phyloP scores from a whole-genome alignment of 1,140 invertebrate genomes.

The Zelostemma sp. region DNA sequence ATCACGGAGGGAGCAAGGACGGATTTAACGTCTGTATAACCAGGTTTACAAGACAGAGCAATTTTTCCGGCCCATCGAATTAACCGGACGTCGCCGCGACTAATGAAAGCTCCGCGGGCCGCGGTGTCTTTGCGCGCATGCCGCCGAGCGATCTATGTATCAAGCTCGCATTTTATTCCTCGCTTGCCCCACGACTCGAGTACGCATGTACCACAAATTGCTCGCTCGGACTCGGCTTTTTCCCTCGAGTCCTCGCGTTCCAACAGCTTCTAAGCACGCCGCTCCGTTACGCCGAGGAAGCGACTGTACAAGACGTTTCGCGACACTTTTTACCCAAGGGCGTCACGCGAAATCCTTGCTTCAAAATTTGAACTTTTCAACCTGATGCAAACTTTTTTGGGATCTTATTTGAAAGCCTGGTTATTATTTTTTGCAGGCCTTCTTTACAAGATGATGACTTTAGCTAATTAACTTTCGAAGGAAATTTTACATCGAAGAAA shows the following conservation, averaged over 20 bases:
- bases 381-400: too few relatives aligned
- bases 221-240: constrained; percentile 43
- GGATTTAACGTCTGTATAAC: too few relatives aligned
- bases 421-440: too few relatives aligned
- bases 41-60: neutral
- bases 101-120: neutral
- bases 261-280: constrained; percentile 56
- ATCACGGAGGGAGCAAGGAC: too few relatives aligned
- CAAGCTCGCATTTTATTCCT: constrained; percentile 4
- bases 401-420: too few relatives aligned
- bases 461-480: too few relatives aligned
- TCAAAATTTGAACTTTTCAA: too few relatives aligned
- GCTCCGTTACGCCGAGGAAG: constrained; percentile 12
- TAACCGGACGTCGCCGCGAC: neutral
- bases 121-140: neutral
- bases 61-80: constrained; percentile 4
- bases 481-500: too few relatives aligned
- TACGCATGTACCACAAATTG: constrained; percentile 55
- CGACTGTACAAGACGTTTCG: neutral
- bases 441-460: too few relatives aligned
- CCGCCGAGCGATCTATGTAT: constrained; percentile 1
- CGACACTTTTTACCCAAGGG: constrained; percentile 25
- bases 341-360: neutral
- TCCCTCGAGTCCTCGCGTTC: constrained; percentile 45
- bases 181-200: constrained; percentile 24